A percentile compares a stretch with the other conserved stretches of the same genome.
Conservation (phyloP, 2,888 invertebrate species). For the Trisateles emortualis region DNA sequence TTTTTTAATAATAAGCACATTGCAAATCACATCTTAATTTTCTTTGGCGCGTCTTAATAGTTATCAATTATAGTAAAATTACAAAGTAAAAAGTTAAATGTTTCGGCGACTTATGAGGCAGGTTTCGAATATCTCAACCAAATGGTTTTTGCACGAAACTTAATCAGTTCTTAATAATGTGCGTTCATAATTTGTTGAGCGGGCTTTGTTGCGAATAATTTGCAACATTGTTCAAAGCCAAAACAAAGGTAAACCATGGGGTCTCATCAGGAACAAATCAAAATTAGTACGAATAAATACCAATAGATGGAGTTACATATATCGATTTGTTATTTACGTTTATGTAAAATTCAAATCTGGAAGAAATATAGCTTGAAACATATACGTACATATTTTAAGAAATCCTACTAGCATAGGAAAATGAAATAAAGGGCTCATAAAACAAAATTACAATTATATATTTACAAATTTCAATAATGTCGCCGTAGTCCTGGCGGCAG, state of each 20-base stretch:
- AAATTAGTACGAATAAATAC: too few species aligned
- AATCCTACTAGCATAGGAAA: too few species aligned
- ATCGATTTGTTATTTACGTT: too few species aligned
- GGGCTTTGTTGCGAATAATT: slow-evolving; percentile 23
- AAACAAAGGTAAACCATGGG: not conserved
- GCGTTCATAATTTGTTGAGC: slow-evolving; percentile 15
- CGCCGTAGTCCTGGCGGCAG: too few species aligned
- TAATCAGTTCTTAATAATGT: slow-evolving; percentile 15
- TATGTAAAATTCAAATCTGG: too few species aligned
- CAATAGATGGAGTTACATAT: too few species aligned
- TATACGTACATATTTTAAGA: too few species aligned
- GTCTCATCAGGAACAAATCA: too few species aligned
- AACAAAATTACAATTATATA: too few species aligned
- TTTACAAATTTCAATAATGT: too few species aligned
- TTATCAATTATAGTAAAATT: slow-evolving; percentile 20
- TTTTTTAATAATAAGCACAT: not conserved
- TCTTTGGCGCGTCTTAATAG: slow-evolving; percentile 4
- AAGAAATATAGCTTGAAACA: too few species aligned
- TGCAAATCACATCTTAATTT: slow-evolving; percentile 7
- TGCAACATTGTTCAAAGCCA: slow-evolving; percentile 2
- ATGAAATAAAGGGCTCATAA: too few species aligned
- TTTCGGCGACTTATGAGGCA: slow-evolving; percentile 21
- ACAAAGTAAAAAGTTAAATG: slow-evolving; percentile 28
- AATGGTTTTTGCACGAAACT: slow-evolving; percentile 20
- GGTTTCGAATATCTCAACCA: slow-evolving; percentile 10